These are phyloP conservation scores for Ennomos erosarius DNA, from an alignment of 2,888 invertebrate species.

Conservation along the genomic window DNA sequence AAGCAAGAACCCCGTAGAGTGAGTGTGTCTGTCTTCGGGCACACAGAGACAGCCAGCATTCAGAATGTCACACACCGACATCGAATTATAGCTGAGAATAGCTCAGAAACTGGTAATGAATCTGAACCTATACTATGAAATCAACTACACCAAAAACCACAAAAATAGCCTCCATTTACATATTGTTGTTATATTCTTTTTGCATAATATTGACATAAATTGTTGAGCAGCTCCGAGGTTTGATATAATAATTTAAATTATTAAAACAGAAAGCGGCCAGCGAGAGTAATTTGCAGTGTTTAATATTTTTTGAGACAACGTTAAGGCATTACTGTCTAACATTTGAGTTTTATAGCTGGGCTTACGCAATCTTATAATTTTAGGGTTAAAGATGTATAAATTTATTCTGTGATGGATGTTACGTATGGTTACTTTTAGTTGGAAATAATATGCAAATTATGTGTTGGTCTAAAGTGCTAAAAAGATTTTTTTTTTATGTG, in stretches of 20 bases:
- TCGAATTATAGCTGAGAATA: no score
- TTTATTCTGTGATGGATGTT: conserved; percentile 6
- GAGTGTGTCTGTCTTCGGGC: no score
- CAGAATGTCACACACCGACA: no score
- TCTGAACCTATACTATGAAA: no score
- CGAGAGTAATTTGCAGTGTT: conserved; percentile 54
- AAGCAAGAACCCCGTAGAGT: no score
- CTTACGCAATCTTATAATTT: conserved; percentile 33
- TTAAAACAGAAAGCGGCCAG: conserved; percentile 76
- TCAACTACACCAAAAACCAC: conserved; percentile 20
- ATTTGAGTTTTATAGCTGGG: conserved; percentile 35
- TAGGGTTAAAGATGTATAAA: conserved; percentile 19
- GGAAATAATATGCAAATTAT: conserved; percentile 1
- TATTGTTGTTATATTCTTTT: conserved; percentile 38
- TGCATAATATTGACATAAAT: conserved; percentile 67
- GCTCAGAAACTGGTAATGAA: no score
- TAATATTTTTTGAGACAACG: conserved; percentile 38
- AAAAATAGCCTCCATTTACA: conserved; percentile 45
- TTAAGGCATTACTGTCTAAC: conserved; percentile 31
- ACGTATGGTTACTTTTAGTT: neutral
- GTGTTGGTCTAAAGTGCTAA: neutral
- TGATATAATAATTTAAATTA: conserved; percentile 44
- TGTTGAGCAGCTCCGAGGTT: conserved; percentile 52
- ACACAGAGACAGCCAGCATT: no score
- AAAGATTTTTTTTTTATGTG: no score